phyloP scores from a whole-genome alignment of 2,888 invertebrate species.

The Pollenia angustigena region DNA sequence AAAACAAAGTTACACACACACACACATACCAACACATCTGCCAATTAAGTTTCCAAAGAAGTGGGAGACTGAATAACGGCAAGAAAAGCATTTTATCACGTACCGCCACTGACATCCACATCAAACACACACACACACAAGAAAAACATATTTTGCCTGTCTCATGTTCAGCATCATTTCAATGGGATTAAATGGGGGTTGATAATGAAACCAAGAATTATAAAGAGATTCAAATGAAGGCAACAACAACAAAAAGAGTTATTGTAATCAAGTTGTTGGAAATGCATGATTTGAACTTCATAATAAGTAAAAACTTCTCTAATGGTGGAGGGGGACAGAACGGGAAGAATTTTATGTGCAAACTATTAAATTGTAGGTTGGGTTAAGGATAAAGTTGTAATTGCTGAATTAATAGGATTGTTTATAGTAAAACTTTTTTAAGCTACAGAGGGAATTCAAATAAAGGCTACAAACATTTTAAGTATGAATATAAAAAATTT shows the following conservation, averaged over 20 bases:
- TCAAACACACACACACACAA: background rate
- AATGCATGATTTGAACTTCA: conserved; percentile 47
- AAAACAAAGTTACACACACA: background rate
- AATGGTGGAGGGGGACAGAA: background rate
- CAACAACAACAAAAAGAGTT: conserved; percentile 1
- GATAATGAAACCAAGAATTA: background rate
- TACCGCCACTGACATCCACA: conserved; percentile 12
- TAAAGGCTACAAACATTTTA: background rate
- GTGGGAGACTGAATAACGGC: conserved; percentile 9
- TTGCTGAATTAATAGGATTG: conserved; percentile 53
- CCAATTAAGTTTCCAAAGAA: conserved; percentile 57
- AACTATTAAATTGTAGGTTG: conserved; percentile 28
- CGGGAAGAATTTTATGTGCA: background rate
- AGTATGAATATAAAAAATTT: background rate
- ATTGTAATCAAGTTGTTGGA: conserved; percentile 60
- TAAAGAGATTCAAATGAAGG: conserved; percentile 11
- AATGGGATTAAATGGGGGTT: conserved; percentile 51
- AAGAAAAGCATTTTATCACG: conserved; percentile 3
- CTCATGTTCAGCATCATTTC: conserved; percentile 46
- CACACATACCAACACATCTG: background rate
- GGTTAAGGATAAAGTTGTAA: conserved; percentile 54
- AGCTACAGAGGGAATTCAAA: conserved; percentile 1
- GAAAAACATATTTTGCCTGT: conserved; percentile 61
- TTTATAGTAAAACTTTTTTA: background rate
- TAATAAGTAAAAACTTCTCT: conserved; percentile 17